These are phyloP conservation scores for Osedax frankpressi DNA, from an alignment of 2,888 invertebrate genomes.

Conservation along the genomic window DNA sequence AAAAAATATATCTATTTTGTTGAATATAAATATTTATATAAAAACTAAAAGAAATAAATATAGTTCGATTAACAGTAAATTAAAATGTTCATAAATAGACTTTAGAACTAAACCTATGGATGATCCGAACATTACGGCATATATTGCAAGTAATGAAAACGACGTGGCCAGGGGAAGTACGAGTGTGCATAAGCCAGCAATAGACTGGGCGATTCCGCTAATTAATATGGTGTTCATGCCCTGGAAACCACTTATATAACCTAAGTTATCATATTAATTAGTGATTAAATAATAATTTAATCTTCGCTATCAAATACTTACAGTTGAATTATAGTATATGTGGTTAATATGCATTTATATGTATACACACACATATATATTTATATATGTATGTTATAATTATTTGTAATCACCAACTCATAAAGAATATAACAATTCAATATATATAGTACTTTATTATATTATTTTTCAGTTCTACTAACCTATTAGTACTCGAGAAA, in stretches of 20 bases:
- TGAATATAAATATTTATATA: background rate
- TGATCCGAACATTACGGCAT: background rate
- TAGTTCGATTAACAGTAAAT: no score
- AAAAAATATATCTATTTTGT: no score
- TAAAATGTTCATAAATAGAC: no score
- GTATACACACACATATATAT: conserved; percentile 1
- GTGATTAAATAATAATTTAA: no score
- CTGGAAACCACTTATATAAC: background rate
- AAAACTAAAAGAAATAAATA: background rate
- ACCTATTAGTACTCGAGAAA: conserved; percentile 65
- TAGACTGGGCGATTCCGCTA: background rate
- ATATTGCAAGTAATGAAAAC: background rate
- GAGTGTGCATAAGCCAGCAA: background rate
- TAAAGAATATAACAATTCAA: background rate
- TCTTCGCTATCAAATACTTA: no score
- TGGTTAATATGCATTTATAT: no score
- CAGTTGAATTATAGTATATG: no score
- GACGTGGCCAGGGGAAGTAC: background rate
- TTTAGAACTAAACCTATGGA: background rate
- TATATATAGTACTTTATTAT: background rate
- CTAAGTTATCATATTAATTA: no score
- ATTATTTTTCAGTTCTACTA: conserved; percentile 36
- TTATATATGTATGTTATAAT: background rate
- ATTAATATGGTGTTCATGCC: background rate
- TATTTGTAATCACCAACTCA: background rate